Conservation (phyloP, 2,797 vertebrate genomes). For the Protosalanx chinensis region DNA sequence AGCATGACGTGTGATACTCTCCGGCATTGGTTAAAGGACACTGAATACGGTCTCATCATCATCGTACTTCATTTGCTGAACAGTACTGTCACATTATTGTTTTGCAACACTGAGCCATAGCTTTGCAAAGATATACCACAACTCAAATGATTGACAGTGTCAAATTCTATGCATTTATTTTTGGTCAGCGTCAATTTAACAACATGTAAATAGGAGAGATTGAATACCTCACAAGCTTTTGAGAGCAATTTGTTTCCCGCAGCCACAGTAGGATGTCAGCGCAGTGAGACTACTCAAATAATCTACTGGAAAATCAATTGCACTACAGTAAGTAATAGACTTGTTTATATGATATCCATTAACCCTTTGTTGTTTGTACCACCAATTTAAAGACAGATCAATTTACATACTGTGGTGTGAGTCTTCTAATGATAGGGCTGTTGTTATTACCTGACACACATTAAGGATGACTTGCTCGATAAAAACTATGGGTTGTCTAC, state of each 20-base stretch:
- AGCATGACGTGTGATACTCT: no score
- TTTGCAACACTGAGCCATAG: constrained; percentile 30
- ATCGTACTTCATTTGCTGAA: constrained; percentile 10
- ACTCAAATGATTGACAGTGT: constrained; percentile 57
- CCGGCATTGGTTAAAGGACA: no score
- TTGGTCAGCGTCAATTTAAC: constrained; percentile 66
- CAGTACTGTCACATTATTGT: constrained; percentile 23
- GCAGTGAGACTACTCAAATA: background rate
- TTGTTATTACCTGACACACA: constrained; percentile 39
- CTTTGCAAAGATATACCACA: constrained; percentile 36
- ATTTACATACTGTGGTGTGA: constrained; percentile 23
- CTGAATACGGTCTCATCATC: background rate
- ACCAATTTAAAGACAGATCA: constrained; percentile 30
- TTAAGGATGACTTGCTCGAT: constrained; percentile 28
- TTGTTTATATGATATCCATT: constrained; percentile 3
- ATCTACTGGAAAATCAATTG: background rate
- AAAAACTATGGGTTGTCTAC: constrained; percentile 27
- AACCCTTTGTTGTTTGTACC: constrained; percentile 18
- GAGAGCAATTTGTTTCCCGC: background rate
- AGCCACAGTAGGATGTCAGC: background rate
- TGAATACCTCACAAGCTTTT: constrained; percentile 35
- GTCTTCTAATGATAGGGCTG: constrained; percentile 23
- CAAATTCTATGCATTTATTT: constrained; percentile 60
- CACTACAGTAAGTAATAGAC: constrained; percentile 6
- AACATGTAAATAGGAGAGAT: constrained; percentile 58